Evolutionary conservation across 2,113 vertebrate genomes (phyloP), one percentile per base, ranked within the genome.

Genomic region (Willisornis vidua): DNA sequence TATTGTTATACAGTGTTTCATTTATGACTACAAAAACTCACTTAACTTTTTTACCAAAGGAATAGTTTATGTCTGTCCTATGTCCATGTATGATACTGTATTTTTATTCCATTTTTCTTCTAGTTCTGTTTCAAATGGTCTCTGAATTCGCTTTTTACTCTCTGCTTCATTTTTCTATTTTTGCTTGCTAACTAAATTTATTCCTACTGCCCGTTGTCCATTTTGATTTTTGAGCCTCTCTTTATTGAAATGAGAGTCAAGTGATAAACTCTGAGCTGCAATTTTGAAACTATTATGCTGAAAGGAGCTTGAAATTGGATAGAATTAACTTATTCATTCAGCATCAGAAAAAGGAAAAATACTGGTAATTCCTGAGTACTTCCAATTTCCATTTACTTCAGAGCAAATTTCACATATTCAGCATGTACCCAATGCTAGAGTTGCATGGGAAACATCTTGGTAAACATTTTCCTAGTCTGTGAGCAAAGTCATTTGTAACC

Each of bases 251-350:
- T 87, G 37, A 85, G 49, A 94, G 63, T 18, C 86, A 90, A 95
- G 91, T 41, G 59, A 91, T 83, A 94, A 94, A 91, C n/a, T 96
- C 88, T 76, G 67, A 93, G 63, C 49, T 85, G 61, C 57, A 87
- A 83, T 95, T 95, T 90, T 82, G 67, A 79, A 90, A 90, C 58
- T 85, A 73, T 89, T 90, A 88, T 80, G 62, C 55, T 92, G 82
- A 94, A 91, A 95, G 85, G 26, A 79, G 58, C 78, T 94, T 93
- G 85, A 90, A 94, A 94, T 94, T 92, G 88, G 72, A 79, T 82
- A 90, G 78, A 93, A 95, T 95, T 94, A 91, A 43, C 55, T 82
- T 76, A 92, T 90, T 83, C 10, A 0, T 92, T 82, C 92, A 80
- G n/a, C 49, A 57, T 7, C 25, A 15, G 31, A 54, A 25, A 79